Conservation (phyloP, 2,888 invertebrate species). For the Drosophila nr. perissopoda region DNA sequence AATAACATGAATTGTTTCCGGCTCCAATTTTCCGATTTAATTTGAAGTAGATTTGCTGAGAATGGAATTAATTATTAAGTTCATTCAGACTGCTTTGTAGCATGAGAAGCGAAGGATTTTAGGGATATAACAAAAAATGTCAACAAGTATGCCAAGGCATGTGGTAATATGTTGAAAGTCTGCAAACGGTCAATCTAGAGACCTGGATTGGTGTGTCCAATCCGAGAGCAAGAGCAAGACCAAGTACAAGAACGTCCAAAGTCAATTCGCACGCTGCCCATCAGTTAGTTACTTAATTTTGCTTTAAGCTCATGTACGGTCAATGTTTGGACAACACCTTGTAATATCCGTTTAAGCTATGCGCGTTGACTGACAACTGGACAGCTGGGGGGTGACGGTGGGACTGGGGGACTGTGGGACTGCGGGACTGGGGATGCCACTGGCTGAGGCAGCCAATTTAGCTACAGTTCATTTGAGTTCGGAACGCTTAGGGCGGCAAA, state of each 20-base stretch:
- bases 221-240: neutral
- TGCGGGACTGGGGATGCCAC: conserved; percentile 6
- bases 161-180: conserved; percentile 3
- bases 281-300: conserved; percentile 68
- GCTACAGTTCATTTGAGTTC: conserved; percentile 78
- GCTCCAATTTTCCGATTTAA: neutral
- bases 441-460: conserved; percentile 60
- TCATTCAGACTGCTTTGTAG: neutral
- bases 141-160: neutral
- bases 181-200: neutral
- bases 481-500: conserved; percentile 34
- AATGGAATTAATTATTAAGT: no score
- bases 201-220: neutral
- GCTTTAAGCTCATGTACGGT: conserved; percentile 82
- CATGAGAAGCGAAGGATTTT: neutral
- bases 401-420: conserved; percentile 10
- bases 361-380: conserved; percentile 71
- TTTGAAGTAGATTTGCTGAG: neutral
- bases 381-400: conserved; percentile 24
- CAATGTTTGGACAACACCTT: conserved; percentile 83
- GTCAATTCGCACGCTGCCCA: conserved; percentile 18
- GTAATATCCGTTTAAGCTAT: conserved; percentile 80
- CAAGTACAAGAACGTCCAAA: neutral
- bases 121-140: neutral
- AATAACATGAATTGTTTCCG: neutral